Base-by-base conservation (phyloP, 2,797 vertebrate species). In the Pipistrellus pipistrellus region DNA sequence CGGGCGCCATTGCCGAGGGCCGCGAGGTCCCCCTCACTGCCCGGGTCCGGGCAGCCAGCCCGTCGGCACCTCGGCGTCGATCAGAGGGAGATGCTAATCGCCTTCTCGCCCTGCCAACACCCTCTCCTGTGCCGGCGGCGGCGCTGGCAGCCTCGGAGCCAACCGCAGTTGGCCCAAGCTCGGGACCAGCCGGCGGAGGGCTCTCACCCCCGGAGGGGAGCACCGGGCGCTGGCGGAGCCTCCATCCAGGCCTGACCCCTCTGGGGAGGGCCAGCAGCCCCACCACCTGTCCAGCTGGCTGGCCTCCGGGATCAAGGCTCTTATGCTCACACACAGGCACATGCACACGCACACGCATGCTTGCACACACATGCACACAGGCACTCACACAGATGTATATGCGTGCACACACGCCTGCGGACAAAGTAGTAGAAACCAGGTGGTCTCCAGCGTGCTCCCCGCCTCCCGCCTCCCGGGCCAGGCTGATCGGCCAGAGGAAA, bases 41-140 rank as follows among this genome's bases (percentile, higher is more conserved):
- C 93, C 90, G 21, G 44, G 91, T 51, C 93, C 88, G 64, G 64
- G 90, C 93, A 95, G 91, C 90, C 91, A 95, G 77, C 91, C 57
- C 83, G 18, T 85, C 96, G 55, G 78, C 94, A 85, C 90, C 66
- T 95, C 96, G 83, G 91, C 96, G 95, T 95, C 95, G 62, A 93
- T 82, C 93, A 90, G 96, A 96, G 32, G 75, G 32, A 94, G 57
- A 92, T 21, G 32, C 23, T 97, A 97, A 97, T 83, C 96, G 97
- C 75, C 30, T 97, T 97, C 97, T 78, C 93, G n/a, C 92, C 96
- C 94, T 93, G 88, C 76, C 95, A 97, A 94, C 85, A 92, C 30
- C 83, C 96, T 90, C 76, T 72, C 86, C 88, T 86, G 96, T 32
- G 27, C 94, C 64, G 76, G 68, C 88, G 75, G 8, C 27, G 93